Conservation (phyloP, 35 echinoderm and acorn worm species). For the Chiridota heheva region DNA sequence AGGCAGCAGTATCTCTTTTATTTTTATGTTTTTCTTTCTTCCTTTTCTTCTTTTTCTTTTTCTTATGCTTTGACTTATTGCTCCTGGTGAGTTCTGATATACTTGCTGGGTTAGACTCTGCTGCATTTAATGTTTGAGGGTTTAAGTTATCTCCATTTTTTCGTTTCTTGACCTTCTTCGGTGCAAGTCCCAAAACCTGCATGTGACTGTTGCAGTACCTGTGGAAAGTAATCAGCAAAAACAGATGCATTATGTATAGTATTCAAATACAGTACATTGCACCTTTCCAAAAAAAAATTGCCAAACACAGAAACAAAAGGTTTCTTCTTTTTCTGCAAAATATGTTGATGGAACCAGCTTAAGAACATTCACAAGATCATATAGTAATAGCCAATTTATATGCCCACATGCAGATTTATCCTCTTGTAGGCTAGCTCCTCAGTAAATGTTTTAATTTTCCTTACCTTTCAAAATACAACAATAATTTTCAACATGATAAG, state of each 20-base stretch:
- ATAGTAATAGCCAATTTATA: too few relatives aligned
- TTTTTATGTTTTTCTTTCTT: conserved; percentile 78
- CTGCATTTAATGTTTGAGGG: conserved; percentile 9
- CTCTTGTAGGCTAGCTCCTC: too few relatives aligned
- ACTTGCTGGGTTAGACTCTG: conserved; percentile 18
- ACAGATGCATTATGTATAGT: neutral
- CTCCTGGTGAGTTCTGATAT: conserved; percentile 50
- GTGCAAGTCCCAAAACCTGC: conserved; percentile 92
- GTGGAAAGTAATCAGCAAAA: neutral
- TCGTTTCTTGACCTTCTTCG: conserved; percentile 77
- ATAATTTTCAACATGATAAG: too few relatives aligned
- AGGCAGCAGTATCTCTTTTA: conserved; percentile 32
- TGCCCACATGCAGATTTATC: too few relatives aligned
- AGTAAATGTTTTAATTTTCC: too few relatives aligned
- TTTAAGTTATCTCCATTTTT: conserved; percentile 32
- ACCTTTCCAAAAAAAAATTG: neutral
- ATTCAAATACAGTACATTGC: neutral
- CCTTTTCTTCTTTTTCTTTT: conserved; percentile 92
- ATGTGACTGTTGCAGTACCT: conserved; percentile 99
- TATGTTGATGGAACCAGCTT: too few relatives aligned
- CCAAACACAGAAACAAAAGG: neutral
- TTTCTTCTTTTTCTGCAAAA: neutral
- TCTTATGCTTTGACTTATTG: conserved; percentile 81
- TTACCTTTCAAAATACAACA: too few relatives aligned
- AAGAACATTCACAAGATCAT: too few relatives aligned